phyloP scores from a whole-genome alignment of 2,113 vertebrate genomes.

The Myiozetetes cayanensis region DNA sequence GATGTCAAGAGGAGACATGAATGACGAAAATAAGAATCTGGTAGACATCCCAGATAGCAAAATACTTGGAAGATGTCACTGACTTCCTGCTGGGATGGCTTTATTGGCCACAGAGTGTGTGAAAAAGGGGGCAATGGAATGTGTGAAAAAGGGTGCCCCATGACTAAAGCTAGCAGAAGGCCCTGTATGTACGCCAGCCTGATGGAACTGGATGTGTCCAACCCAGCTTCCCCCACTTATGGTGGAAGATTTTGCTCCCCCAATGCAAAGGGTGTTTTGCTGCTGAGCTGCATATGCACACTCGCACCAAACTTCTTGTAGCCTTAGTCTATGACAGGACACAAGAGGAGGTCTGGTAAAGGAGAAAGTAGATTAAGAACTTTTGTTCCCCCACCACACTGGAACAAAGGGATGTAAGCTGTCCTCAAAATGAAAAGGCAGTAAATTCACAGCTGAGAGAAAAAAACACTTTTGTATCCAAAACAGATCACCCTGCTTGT shows the following conservation, averaged over 20 bases:
- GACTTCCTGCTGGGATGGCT: neutral
- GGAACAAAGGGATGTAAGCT: neutral
- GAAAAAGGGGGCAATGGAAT: neutral
- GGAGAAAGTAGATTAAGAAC: neutral
- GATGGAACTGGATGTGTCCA: neutral
- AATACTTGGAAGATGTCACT: neutral
- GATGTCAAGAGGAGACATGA: neutral
- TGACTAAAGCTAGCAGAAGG: neutral
- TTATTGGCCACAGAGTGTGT: neutral
- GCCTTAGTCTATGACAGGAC: neutral
- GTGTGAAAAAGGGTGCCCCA: neutral
- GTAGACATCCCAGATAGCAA: neutral
- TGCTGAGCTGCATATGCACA: neutral
- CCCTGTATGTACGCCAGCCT: neutral
- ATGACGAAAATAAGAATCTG: neutral
- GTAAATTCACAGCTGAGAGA: neutral
- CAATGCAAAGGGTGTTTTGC: neutral
- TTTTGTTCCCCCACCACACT: neutral
- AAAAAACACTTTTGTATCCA: neutral
- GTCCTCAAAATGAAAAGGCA: neutral
- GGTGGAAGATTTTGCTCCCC: neutral
- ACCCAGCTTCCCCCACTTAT: neutral
- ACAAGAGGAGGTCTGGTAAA: neutral
- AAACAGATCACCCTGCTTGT: neutral
- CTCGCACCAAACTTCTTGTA: neutral